These are phyloP conservation scores for Streblospio benedicti DNA, from an alignment of 1,140 invertebrate species.

Conservation along the genomic window DNA sequence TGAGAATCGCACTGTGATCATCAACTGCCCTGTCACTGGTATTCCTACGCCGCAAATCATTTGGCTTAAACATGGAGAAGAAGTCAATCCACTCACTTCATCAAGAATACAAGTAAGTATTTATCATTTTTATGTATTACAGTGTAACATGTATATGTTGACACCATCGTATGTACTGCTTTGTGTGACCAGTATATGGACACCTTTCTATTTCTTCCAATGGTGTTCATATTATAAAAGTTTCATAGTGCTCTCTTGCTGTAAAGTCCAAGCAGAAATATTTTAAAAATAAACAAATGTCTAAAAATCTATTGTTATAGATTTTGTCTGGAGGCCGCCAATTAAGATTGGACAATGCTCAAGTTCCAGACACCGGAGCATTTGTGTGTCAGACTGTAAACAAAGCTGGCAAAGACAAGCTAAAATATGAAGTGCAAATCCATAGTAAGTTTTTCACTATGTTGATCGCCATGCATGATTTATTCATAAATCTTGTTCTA, in stretches of 20 bases:
- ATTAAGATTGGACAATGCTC: slow-evolving; percentile 23
- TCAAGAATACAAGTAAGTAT: slow-evolving; percentile 20
- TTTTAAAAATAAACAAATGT: no score
- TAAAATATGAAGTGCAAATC: slow-evolving; percentile 56
- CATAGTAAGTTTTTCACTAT: slow-evolving; percentile 53
- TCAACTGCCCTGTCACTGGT: slow-evolving; percentile 49
- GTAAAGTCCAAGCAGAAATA: no score
- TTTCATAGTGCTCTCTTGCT: no score
- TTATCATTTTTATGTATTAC: slow-evolving; percentile 25
- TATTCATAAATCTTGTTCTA: no score
- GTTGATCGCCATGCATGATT: no score
- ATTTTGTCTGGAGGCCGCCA: slow-evolving; percentile 25
- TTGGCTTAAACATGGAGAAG: slow-evolving; percentile 41
- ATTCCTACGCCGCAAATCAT: slow-evolving; percentile 47
- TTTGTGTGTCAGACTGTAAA: slow-evolving; percentile 57
- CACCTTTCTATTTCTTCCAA: no score
- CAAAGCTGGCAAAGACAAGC: slow-evolving; percentile 59
- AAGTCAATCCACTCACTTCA: slow-evolving; percentile 28
- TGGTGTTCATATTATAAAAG: no score
- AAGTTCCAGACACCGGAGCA: slow-evolving; percentile 31
- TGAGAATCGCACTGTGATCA: slow-evolving; percentile 37
- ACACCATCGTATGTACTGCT: no score
- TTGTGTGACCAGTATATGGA: no score
- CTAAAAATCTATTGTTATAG: no score
- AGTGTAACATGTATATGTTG: no score